Evolutionary conservation across 2,888 invertebrate species (phyloP).

Genomic region (Xylota sylvarum): DNA sequence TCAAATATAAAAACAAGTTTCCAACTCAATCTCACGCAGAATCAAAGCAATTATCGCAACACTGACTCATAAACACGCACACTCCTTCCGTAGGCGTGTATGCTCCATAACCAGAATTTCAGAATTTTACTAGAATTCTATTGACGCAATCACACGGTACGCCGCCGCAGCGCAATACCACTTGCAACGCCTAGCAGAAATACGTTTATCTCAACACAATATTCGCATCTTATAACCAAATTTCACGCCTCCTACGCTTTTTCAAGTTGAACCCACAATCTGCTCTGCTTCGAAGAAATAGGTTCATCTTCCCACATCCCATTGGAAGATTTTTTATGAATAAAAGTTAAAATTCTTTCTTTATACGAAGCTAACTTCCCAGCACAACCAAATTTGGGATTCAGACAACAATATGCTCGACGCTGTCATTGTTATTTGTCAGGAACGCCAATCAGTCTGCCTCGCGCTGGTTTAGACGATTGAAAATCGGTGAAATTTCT

Average conservation of each 20-base stretch:
- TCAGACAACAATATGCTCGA: constrained; percentile 36
- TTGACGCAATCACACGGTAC: constrained; percentile 43
- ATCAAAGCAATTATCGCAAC: constrained; percentile 34
- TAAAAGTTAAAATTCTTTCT: constrained; percentile 24
- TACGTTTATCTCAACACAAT: background rate
- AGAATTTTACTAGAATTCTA: constrained; percentile 48
- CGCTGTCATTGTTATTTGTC: constrained; percentile 18
- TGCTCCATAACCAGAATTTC: constrained; percentile 40
- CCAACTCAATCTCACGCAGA: constrained; percentile 6
- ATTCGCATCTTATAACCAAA: constrained; percentile 27
- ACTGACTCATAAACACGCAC: constrained; percentile 24
- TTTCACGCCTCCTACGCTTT: constrained; percentile 34
- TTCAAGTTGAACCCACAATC: constrained; percentile 15
- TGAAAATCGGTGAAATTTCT: constrained; percentile 32
- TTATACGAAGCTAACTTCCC: background rate
- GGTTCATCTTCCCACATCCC: constrained; percentile 61
- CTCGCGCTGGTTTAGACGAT: constrained; percentile 14
- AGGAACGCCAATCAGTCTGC: constrained; percentile 57
- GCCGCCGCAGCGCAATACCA: background rate
- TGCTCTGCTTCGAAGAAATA: constrained; percentile 20
- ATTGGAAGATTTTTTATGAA: constrained; percentile 19
- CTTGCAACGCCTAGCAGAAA: background rate
- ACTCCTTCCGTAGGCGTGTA: constrained; percentile 40
- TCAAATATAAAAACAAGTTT: constrained; percentile 33
- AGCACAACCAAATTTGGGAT: constrained; percentile 45